Conservation (phyloP, 2,888 invertebrate species). For the Napeogenes inachia region DNA sequence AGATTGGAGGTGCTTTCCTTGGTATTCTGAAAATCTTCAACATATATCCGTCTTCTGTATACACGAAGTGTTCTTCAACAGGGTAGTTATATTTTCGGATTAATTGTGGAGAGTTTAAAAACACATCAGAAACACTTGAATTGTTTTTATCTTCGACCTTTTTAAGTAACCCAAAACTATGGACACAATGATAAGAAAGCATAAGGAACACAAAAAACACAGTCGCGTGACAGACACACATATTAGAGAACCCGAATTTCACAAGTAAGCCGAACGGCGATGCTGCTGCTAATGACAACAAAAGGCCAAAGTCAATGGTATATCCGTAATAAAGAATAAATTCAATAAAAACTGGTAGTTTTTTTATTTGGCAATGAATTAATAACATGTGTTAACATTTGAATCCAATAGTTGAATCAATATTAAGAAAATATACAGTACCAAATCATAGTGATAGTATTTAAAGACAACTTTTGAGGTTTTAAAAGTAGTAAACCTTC, state of each 20-base stretch:
- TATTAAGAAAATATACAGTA: neutral
- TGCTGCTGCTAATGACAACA: slow-evolving; percentile 30
- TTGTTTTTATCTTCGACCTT: slow-evolving; percentile 12
- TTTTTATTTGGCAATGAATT: slow-evolving; percentile 12
- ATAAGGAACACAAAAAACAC: slow-evolving; percentile 10
- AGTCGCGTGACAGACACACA: slow-evolving; percentile 17
- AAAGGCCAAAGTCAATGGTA: slow-evolving; percentile 33
- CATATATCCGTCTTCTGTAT: slow-evolving; percentile 59
- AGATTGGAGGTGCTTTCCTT: slow-evolving; percentile 53
- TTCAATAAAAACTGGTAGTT: slow-evolving; percentile 21
- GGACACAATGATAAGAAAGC: slow-evolving; percentile 3
- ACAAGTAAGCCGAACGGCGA: slow-evolving; percentile 32
- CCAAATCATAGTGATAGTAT: no score
- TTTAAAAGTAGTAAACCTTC: slow-evolving; percentile 2
- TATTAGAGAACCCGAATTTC: slow-evolving; percentile 20
- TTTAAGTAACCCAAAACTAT: neutral
- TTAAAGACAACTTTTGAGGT: neutral
- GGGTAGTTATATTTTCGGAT: slow-evolving; percentile 50
- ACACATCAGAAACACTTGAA: slow-evolving; percentile 46
- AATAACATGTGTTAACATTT: neutral
- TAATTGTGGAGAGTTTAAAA: slow-evolving; percentile 55
- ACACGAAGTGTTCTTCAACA: slow-evolving; percentile 48
- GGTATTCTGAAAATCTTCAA: slow-evolving; percentile 55
- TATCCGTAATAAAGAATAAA: slow-evolving; percentile 28
- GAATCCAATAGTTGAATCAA: neutral